Base-by-base conservation (phyloP, 1,140 invertebrate species). In the Phymorhynchus buccinoides region DNA sequence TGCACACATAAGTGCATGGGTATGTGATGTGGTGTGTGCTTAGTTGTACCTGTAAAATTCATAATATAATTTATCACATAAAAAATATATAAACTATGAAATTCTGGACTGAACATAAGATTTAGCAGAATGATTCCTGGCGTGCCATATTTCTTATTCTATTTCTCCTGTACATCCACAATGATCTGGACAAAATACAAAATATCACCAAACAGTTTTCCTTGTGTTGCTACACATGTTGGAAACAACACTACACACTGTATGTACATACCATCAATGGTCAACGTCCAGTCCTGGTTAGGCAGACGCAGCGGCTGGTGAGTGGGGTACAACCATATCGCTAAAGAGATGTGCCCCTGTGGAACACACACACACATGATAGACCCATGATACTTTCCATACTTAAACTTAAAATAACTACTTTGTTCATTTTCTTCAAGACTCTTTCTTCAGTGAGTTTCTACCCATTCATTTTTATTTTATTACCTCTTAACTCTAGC, bases 271-370 rank as follows among this genome's bases (percentile, higher is more conserved):
- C 83, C 83, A 77, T 83, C 73, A 32, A 88, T 78, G 3, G 52
- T 85, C 22, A 42, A 68, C 1, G 85, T 82, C 27, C 88, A 85
- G 86, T 86, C 87, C 16, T 85, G 77, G 1, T 87, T 9, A 16
- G 87, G 35, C 27, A 2, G 16, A 32, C 22, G 7, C 62, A 32
- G 18, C 35, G n/a, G 62, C 30, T 1, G 18, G 6, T 22, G 44
- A 30, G 81, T 27, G 52, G 90, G 88, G 56, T 91, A 89, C 48
- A 92, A 84, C 88, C 88, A 90, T 0, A 91, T 84, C 27, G 88
- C 78, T 39, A 91, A 80, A 14, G 86, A 71, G 9, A 91, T 86
- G 81, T 87, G 90, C 73, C 91, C 91, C 91, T 92, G 81, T 44
- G 22, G 4, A 84, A 68, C 32, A 30, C 9, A 35, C 9, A 73